A percentile compares a stretch with the other conserved stretches of the same genome.
Conservation (phyloP, 2,888 invertebrate species). For the Piscicola geometra region DNA sequence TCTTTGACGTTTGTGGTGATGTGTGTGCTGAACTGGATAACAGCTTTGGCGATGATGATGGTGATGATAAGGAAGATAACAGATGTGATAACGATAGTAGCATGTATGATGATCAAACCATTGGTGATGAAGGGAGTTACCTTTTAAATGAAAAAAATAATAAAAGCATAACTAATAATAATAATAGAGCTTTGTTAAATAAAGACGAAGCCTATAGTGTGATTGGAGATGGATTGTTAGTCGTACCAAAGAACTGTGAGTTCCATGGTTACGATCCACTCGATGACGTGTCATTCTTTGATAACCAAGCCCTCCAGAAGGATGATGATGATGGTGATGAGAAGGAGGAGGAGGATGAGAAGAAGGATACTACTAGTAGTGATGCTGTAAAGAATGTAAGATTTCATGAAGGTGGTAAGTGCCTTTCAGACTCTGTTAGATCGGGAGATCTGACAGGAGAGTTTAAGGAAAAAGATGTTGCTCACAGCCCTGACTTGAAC, state of each 20-base stretch:
- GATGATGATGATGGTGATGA: background rate
- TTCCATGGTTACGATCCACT: background rate
- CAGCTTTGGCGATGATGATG: background rate
- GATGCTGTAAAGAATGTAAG: too few species aligned
- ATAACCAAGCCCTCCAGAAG: background rate
- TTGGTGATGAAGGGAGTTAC: background rate
- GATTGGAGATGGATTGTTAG: background rate
- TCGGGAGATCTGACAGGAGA: too few species aligned
- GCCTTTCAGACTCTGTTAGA: too few species aligned
- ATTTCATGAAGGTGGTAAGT: too few species aligned
- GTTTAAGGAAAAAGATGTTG: too few species aligned
- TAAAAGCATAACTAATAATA: background rate
- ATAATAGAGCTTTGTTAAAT: too few species aligned
- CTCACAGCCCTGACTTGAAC: too few species aligned
- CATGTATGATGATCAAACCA: background rate
- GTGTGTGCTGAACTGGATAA: background rate
- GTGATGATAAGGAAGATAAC: background rate
- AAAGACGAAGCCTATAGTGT: background rate
- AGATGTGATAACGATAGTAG: background rate
- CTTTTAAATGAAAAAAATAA: background rate
- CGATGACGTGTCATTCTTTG: constrained; percentile 4
- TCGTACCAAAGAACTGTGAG: background rate
- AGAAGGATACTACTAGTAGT: background rate
- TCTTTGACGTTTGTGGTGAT: background rate
- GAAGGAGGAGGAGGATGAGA: background rate